Conservation (phyloP, 1,140 invertebrate species). For the Steinernema khuongi region DNA sequence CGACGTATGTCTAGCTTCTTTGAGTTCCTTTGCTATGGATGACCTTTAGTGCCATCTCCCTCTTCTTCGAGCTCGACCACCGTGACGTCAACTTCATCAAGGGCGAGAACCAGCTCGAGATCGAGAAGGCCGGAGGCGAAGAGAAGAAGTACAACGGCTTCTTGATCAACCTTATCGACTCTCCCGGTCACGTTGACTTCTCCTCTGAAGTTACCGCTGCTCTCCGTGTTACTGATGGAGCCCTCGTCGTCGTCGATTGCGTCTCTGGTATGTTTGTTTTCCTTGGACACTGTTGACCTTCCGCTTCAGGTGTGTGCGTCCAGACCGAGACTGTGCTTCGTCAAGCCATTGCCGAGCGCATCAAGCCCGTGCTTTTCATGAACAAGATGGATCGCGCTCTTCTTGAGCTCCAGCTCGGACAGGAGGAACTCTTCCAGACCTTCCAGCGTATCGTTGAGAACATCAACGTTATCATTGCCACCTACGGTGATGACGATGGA, state of each 20-base stretch:
- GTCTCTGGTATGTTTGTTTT: constrained; percentile 73
- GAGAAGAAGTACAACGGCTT: constrained; percentile 81
- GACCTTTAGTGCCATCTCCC: constrained; percentile 80
- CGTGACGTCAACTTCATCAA: constrained; percentile 68
- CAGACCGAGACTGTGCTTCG: constrained; percentile 97
- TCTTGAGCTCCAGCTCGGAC: constrained; percentile 84
- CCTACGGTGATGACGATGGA: constrained; percentile 91
- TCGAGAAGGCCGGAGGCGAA: constrained; percentile 68
- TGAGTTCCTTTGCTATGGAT: neutral
- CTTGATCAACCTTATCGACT: constrained; percentile 98
- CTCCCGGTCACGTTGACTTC: constrained; percentile 98
- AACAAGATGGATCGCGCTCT: constrained; percentile 98
- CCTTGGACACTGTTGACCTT: constrained; percentile 28
- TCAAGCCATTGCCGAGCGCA: constrained; percentile 96
- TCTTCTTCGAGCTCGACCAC: constrained; percentile 90
- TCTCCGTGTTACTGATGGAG: constrained; percentile 96
- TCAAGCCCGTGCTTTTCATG: constrained; percentile 98
- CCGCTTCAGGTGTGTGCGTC: constrained; percentile 96
- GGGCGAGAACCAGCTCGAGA: constrained; percentile 65
- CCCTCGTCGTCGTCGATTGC: constrained; percentile 97
- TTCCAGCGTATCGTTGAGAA: constrained; percentile 99
- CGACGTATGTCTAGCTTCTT: constrained; percentile 73
- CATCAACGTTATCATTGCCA: constrained; percentile 99
- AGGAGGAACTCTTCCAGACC: constrained; percentile 95
- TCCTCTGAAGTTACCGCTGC: constrained; percentile 98